A percentile compares a stretch with the other conserved stretches of the same genome.
Evolutionary conservation across 2,888 invertebrate genomes (phyloP).

Genomic region (Hydroisotoma schaefferi): DNA sequence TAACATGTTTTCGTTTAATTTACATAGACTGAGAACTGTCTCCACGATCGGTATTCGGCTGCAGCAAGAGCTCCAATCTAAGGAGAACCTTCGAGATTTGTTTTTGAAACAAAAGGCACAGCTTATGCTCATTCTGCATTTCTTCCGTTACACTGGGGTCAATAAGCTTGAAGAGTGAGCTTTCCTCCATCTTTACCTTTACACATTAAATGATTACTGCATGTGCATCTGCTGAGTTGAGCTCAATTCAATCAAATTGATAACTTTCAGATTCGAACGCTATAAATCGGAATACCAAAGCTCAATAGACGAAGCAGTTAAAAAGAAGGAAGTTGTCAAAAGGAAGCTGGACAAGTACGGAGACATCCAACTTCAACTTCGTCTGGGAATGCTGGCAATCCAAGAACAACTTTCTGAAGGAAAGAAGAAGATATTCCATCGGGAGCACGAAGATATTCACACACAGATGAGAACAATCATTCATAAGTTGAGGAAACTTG

Average conservation of each 20-base stretch:
- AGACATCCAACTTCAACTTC: constrained; percentile 29
- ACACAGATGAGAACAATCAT: constrained; percentile 26
- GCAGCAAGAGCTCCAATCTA: constrained; percentile 31
- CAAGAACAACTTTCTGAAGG: constrained; percentile 39
- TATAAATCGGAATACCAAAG: constrained; percentile 19
- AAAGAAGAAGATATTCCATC: constrained; percentile 19
- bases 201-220: too few relatives aligned
- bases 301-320: constrained; percentile 20
- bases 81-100: constrained; percentile 37
- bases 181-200: neutral
- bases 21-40: constrained; percentile 36
- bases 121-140: constrained; percentile 39
- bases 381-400: constrained; percentile 35
- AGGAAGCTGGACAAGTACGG: constrained; percentile 34
- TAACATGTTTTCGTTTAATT: too few relatives aligned
- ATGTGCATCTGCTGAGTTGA: too few relatives aligned
- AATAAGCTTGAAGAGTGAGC: constrained; percentile 30
- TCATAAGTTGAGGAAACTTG: constrained; percentile 23
- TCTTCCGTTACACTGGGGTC: constrained; percentile 43
- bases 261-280: constrained; percentile 7
- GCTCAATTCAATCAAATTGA: neutral
- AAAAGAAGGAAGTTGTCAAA: constrained; percentile 19
- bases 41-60: constrained; percentile 36
- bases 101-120: constrained; percentile 39
- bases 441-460: constrained; percentile 16